Evolutionary conservation across 2,888 invertebrate species (phyloP).

Genomic region (Bruchidius siliquastri): DNA sequence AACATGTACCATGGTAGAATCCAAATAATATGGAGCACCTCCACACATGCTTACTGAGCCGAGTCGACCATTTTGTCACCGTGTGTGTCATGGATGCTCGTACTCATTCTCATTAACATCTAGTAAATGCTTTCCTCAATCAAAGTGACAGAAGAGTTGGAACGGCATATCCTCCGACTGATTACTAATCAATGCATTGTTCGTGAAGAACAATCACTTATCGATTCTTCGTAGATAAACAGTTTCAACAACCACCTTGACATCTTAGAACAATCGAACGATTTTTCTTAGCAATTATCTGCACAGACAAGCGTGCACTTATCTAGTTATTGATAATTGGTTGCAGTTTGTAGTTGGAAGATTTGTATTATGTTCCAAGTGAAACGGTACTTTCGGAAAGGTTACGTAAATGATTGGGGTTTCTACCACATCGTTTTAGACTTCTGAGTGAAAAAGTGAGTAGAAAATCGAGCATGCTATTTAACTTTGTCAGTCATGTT

Average conservation of each 20-base stretch:
- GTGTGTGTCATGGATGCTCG: no score
- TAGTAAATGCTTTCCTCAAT: background rate
- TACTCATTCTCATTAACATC: background rate
- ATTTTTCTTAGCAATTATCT: background rate
- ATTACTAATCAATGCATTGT: background rate
- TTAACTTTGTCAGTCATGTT: no score
- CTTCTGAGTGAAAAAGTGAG: no score
- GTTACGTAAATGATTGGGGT: no score
- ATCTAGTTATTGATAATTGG: background rate
- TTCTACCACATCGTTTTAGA: no score
- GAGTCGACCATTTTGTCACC: no score
- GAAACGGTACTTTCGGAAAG: background rate
- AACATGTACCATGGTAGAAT: no score
- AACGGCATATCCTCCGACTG: background rate
- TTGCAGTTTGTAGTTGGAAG: background rate
- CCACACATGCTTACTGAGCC: no score
- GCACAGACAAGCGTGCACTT: background rate
- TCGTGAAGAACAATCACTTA: background rate
- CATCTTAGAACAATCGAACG: background rate
- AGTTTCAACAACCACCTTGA: background rate
- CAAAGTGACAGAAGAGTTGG: background rate
- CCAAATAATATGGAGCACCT: no score
- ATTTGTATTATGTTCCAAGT: background rate
- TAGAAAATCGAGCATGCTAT: no score
- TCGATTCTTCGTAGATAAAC: background rate